A percentile compares a stretch with the other conserved stretches of the same genome.
phyloP scores from a whole-genome alignment of 2,888 invertebrate species.

The Drosophila conformis region DNA sequence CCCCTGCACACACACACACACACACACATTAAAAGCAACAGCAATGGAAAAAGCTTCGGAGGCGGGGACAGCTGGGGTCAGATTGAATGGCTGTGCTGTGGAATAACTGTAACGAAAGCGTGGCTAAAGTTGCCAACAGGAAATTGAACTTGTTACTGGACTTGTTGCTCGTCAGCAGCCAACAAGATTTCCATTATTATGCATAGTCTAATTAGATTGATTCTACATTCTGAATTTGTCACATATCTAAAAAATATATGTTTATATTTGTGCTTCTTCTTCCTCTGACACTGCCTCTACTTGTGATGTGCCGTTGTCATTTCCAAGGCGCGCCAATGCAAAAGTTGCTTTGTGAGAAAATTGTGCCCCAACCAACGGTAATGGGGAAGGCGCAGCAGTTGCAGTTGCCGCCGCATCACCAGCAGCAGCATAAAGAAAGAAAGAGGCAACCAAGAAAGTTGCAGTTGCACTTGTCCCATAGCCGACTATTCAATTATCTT shows the following conservation, averaged over 20 bases:
- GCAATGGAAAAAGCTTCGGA: constrained; percentile 26
- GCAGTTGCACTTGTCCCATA: background rate
- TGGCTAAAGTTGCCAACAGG: constrained; percentile 36
- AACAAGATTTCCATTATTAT: constrained; percentile 6
- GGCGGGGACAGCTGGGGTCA: constrained; percentile 39
- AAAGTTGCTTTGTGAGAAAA: constrained; percentile 69
- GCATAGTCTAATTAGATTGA: constrained; percentile 2
- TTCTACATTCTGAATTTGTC: constrained; percentile 3
- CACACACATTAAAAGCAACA: constrained; percentile 35
- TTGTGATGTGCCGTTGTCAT: constrained; percentile 64
- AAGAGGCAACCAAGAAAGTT: constrained; percentile 4
- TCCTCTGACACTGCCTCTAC: constrained; percentile 7
- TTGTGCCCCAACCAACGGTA: constrained; percentile 77
- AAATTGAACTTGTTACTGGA: constrained; percentile 37
- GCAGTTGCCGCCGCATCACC: constrained; percentile 8
- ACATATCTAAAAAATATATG: background rate
- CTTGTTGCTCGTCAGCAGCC: background rate
- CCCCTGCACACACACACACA: constrained; percentile 21
- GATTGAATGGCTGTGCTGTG: constrained; percentile 30
- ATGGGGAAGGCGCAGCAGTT: constrained; percentile 48
- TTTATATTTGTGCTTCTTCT: constrained; percentile 1
- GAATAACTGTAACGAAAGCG: constrained; percentile 57
- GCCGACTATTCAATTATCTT: constrained; percentile 4
- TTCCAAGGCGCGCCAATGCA: constrained; percentile 74
- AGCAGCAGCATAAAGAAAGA: constrained; percentile 22